phyloP scores from a whole-genome alignment of 2,797 vertebrate genomes.

The Anisognathus igniventris region DNA sequence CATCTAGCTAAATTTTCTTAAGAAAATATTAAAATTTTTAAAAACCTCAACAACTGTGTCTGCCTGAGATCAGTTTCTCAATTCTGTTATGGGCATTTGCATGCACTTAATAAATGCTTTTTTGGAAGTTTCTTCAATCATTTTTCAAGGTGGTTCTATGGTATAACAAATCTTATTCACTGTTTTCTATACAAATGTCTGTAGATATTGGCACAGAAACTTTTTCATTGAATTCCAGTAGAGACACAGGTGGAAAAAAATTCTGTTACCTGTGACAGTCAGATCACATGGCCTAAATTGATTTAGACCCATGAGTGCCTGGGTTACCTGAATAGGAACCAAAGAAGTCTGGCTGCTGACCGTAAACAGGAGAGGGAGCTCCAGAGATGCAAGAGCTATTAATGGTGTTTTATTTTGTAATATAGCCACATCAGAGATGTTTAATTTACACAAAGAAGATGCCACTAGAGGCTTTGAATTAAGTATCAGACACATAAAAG shows the following conservation, averaged over 20 bases:
- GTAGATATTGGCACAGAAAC: background rate
- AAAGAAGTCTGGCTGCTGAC: background rate
- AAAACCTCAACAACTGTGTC: background rate
- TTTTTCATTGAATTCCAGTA: background rate
- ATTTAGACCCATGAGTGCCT: background rate
- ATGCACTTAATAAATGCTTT: background rate
- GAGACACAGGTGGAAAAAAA: background rate
- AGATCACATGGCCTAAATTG: background rate
- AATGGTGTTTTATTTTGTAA: background rate
- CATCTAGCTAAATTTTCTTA: background rate
- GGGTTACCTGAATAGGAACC: background rate
- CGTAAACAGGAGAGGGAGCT: conserved; percentile 45
- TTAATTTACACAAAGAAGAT: conserved; percentile 19
- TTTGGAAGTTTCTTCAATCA: background rate
- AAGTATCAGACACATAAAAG: conserved; percentile 18
- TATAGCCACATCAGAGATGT: background rate
- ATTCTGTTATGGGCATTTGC: background rate
- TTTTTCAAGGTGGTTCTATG: background rate
- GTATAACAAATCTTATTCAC: background rate
- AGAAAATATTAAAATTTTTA: background rate
- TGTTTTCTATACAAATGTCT: background rate
- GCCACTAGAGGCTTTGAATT: background rate
- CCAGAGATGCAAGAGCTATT: conserved; percentile 28
- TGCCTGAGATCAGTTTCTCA: background rate
- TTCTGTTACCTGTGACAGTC: background rate